A percentile compares a stretch with the other conserved stretches of the same genome.
These are phyloP conservation scores for Melieria picta DNA, from an alignment of 2,888 invertebrate genomes.

Conservation along the genomic window DNA sequence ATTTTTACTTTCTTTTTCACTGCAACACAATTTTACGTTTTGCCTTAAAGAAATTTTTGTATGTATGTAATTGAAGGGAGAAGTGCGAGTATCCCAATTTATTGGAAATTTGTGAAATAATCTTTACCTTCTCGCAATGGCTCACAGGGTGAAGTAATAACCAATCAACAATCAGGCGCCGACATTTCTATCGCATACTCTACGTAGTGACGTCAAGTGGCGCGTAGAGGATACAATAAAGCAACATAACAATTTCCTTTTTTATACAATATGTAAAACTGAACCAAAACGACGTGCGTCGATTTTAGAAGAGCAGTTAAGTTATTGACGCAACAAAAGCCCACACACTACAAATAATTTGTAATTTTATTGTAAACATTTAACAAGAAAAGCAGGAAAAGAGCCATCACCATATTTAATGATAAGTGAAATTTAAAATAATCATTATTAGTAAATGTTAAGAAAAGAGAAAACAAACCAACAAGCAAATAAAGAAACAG, in stretches of 20 bases:
- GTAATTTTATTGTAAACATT: slow-evolving; percentile 7
- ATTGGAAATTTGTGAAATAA: no score
- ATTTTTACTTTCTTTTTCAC: not conserved
- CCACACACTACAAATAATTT: not conserved
- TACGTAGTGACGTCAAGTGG: no score
- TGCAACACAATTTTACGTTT: not conserved
- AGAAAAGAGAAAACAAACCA: slow-evolving; percentile 9
- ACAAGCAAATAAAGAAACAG: no score
- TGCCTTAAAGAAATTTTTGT: not conserved
- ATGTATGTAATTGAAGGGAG: not conserved
- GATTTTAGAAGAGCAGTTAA: not conserved
- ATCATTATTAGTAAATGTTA: not conserved
- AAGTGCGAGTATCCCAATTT: not conserved
- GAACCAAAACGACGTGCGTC: not conserved
- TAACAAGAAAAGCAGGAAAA: not conserved
- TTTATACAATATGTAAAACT: not conserved
- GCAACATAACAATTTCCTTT: not conserved
- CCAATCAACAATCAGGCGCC: no score
- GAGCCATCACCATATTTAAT: slow-evolving; percentile 6
- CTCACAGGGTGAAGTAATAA: no score
- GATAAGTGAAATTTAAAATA: not conserved
- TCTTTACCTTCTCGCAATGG: no score
- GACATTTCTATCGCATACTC: no score
- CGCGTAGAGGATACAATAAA: no score
- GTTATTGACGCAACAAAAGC: not conserved